phyloP scores from a whole-genome alignment of 2,113 vertebrate species.

The Scolopax mira region DNA sequence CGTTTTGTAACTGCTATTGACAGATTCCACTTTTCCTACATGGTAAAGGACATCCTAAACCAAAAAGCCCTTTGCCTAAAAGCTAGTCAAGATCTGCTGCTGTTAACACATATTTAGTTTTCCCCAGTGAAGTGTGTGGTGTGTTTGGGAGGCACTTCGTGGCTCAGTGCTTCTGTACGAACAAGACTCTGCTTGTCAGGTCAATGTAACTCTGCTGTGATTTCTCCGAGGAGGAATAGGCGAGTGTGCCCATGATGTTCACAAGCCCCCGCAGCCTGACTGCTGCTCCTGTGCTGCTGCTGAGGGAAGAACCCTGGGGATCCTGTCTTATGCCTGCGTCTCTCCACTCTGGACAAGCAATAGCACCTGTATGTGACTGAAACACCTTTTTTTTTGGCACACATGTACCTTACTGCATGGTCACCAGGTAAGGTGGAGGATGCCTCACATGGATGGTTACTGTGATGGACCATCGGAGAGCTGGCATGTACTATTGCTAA shows the following conservation, averaged over 20 bases:
- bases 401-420: neutral
- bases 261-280: neutral
- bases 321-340: neutral
- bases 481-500: accelerated
- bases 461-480: neutral
- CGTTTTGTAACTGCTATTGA: accelerated
- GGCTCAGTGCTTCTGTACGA: neutral
- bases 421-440: neutral
- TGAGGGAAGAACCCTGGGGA: neutral
- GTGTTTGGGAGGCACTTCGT: neutral
- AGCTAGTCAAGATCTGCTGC: neutral
- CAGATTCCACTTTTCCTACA: neutral
- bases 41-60: neutral
- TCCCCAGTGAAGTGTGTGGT: neutral
- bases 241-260: accelerated
- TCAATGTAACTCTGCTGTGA: neutral
- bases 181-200: neutral
- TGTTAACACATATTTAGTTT: neutral
- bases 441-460: neutral
- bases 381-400: neutral
- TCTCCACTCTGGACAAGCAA: neutral
- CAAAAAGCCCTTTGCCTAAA: neutral
- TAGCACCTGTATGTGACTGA: neutral
- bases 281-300: neutral
- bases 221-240: neutral